These are phyloP conservation scores for Eretmocerus hayati DNA, from an alignment of 2,888 invertebrate species.

Conservation along the genomic window DNA sequence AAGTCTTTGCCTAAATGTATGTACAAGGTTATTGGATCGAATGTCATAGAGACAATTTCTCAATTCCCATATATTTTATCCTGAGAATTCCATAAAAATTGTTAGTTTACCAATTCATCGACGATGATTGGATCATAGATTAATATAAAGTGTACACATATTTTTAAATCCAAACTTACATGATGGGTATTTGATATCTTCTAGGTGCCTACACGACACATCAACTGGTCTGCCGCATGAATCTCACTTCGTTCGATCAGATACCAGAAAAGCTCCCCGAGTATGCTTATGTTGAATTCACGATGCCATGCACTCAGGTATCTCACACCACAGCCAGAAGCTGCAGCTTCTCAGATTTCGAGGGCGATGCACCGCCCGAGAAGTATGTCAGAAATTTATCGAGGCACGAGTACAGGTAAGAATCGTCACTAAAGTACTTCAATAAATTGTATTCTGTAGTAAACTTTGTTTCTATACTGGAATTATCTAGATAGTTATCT, in stretches of 20 bases:
- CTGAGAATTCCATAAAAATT: too few species aligned
- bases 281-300: slow-evolving; percentile 89
- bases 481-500: too few species aligned
- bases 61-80: too few species aligned
- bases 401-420: slow-evolving; percentile 84
- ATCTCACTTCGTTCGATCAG: slow-evolving; percentile 94
- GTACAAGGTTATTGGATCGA: too few species aligned
- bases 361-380: slow-evolving; percentile 87
- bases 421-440: neutral
- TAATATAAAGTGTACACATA: too few species aligned
- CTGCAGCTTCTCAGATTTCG: slow-evolving; percentile 80
- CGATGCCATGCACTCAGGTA: slow-evolving; percentile 94
- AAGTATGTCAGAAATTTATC: slow-evolving; percentile 96
- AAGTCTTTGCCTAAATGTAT: too few species aligned
- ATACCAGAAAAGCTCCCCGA: slow-evolving; percentile 89
- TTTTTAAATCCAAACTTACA: too few species aligned
- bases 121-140: too few species aligned
- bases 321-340: slow-evolving; percentile 95
- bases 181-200: slow-evolving; percentile 21
- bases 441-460: neutral
- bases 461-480: too few species aligned
- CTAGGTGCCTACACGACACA: slow-evolving; percentile 96
- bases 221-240: slow-evolving; percentile 88
- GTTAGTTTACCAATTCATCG: too few species aligned
- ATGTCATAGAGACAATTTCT: too few species aligned